These are phyloP conservation scores for Chymomyza amoena DNA, from an alignment of 2,888 invertebrate species.

Conservation along the genomic window DNA sequence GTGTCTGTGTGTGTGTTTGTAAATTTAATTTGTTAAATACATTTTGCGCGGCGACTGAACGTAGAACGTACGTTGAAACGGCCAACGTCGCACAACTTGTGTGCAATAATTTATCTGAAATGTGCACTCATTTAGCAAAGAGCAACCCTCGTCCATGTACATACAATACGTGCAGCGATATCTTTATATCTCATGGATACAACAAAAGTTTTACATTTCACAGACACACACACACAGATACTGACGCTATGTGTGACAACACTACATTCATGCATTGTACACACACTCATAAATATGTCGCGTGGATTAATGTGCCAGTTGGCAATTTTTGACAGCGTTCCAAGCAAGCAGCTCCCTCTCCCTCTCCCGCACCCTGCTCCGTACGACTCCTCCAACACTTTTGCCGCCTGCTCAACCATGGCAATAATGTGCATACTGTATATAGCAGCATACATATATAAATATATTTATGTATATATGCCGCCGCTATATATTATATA, in stretches of 20 bases:
- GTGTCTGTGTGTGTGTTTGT: conserved; percentile 45
- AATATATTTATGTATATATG: background rate
- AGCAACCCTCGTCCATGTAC: conserved; percentile 65
- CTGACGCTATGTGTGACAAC: conserved; percentile 15
- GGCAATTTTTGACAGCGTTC: conserved; percentile 72
- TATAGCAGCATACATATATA: background rate
- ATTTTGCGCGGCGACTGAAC: conserved; percentile 53
- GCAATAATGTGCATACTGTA: background rate
- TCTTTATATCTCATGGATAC: conserved; percentile 74
- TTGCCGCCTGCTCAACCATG: background rate
- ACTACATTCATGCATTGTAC: conserved; percentile 13
- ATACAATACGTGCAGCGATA: conserved; percentile 44
- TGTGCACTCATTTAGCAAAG: conserved; percentile 68
- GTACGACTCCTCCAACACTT: background rate
- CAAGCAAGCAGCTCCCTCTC: conserved; percentile 41
- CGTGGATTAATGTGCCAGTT: conserved; percentile 74
- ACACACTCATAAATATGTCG: conserved; percentile 73
- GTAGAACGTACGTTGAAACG: background rate
- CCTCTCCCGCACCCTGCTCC: conserved; percentile 3
- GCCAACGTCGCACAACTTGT: conserved; percentile 62
- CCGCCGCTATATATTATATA: background rate
- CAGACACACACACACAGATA: conserved; percentile 10
- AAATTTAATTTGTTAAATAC: conserved; percentile 73
- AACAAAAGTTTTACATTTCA: conserved; percentile 48
- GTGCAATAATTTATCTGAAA: conserved; percentile 75